Percentiles rank a stretch among this genome's conserved stretches.
phyloP scores from a whole-genome alignment of 2,888 invertebrate genomes.

The Melanchra persicariae region DNA sequence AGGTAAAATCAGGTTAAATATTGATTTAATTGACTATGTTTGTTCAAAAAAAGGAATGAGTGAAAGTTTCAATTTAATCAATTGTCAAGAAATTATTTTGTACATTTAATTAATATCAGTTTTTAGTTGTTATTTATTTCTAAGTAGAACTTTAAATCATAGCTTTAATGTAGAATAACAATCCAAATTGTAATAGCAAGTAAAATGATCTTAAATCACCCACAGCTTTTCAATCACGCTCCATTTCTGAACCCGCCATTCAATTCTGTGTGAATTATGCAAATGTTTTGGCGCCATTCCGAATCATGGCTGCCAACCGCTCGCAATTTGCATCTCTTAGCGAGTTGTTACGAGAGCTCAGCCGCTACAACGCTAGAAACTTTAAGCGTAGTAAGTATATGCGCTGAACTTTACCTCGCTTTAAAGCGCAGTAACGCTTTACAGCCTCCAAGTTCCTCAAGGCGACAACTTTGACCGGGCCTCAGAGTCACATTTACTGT shows the following conservation, averaged over 20 bases:
- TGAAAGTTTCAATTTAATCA: not conserved
- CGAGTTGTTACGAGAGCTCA: slow-evolving; percentile 79
- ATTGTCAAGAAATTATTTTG: not conserved
- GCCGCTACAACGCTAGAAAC: slow-evolving; percentile 74
- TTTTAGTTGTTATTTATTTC: slow-evolving; percentile 10
- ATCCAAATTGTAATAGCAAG: slow-evolving; percentile 58
- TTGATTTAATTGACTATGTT: too few relatives aligned
- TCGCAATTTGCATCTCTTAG: slow-evolving; percentile 89
- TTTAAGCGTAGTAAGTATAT: slow-evolving; percentile 34
- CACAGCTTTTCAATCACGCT: slow-evolving; percentile 80
- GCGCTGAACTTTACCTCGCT: slow-evolving; percentile 39
- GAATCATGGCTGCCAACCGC: slow-evolving; percentile 87
- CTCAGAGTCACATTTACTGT: slow-evolving; percentile 81
- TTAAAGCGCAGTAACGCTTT: slow-evolving; percentile 68
- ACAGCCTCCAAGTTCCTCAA: slow-evolving; percentile 42
- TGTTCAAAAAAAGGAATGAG: too few relatives aligned
- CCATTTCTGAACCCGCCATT: slow-evolving; percentile 78
- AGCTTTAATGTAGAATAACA: slow-evolving; percentile 56
- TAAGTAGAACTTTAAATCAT: slow-evolving; percentile 37
- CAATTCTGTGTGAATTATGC: slow-evolving; percentile 86
- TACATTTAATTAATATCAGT: not conserved
- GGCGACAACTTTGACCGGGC: slow-evolving; percentile 76
- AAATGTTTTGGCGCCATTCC: slow-evolving; percentile 87
- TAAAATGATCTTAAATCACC: slow-evolving; percentile 74
- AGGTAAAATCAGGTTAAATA: too few relatives aligned